phyloP scores from a whole-genome alignment of 2,113 vertebrate species.

The Capricornis sumatraensis region DNA sequence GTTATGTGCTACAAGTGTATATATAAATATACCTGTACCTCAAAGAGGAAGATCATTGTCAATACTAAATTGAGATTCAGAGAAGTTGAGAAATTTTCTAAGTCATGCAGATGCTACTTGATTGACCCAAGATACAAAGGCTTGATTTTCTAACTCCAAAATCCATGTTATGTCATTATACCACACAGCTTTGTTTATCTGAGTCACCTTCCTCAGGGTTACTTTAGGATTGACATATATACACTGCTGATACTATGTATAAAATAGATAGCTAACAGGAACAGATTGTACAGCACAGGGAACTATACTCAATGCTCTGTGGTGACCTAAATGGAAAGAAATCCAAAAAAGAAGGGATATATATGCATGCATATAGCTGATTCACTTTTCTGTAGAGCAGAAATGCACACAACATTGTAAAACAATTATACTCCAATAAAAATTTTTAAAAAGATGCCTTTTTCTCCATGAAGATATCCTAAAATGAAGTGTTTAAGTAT shows the following conservation, averaged over 20 bases:
- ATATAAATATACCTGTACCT: background rate
- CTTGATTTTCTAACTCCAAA: background rate
- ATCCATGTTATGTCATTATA: background rate
- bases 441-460: background rate
- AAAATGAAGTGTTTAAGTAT: slow-evolving; percentile 7
- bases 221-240: background rate
- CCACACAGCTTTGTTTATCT: background rate
- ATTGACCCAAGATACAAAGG: background rate
- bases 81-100: background rate
- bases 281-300: background rate
- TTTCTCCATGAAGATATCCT: background rate
- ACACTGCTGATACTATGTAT: background rate
- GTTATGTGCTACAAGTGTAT: background rate
- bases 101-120: background rate
- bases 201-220: background rate
- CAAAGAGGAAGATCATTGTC: background rate
- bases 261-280: background rate
- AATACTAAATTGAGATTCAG: background rate
- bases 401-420: background rate
- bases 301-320: background rate
- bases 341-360: background rate
- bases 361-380: accelerated
- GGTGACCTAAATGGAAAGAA: background rate
- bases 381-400: background rate
- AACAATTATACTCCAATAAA: background rate